phyloP scores from a whole-genome alignment of 2,113 vertebrate species.

The Tragelaphus imberbis region DNA sequence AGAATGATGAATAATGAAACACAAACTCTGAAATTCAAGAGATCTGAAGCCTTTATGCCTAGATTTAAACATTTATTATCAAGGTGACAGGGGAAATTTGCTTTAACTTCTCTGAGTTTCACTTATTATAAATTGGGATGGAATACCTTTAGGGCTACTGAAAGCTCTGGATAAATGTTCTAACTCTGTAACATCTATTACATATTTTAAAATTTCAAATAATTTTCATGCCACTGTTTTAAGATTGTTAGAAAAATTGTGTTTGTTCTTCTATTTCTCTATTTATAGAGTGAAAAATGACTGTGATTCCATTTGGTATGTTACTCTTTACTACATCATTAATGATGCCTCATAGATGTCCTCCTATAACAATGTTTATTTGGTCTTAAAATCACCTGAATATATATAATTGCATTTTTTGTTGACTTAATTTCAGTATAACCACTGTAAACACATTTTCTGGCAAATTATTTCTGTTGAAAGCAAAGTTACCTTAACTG shows the following conservation, averaged over 20 bases:
- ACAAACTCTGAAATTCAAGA: not conserved
- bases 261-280: not conserved
- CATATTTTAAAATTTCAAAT: not conserved
- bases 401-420: not conserved
- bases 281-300: not conserved
- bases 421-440: not conserved
- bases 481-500: slow-evolving; percentile 30
- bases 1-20: not conserved
- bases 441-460: not conserved
- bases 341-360: not conserved
- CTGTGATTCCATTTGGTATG: not conserved
- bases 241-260: not conserved
- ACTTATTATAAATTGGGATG: not conserved
- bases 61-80: not conserved
- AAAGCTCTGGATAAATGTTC: not conserved
- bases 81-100: not conserved
- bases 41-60: not conserved
- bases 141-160: not conserved
- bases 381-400: not conserved
- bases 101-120: not conserved
- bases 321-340: not conserved
- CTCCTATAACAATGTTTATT: not conserved
- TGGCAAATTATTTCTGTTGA: not conserved
- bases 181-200: not conserved
- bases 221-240: not conserved